Evolutionary conservation across 1,140 invertebrate species (phyloP).

Genomic region (Drosophila grimshawi): DNA sequence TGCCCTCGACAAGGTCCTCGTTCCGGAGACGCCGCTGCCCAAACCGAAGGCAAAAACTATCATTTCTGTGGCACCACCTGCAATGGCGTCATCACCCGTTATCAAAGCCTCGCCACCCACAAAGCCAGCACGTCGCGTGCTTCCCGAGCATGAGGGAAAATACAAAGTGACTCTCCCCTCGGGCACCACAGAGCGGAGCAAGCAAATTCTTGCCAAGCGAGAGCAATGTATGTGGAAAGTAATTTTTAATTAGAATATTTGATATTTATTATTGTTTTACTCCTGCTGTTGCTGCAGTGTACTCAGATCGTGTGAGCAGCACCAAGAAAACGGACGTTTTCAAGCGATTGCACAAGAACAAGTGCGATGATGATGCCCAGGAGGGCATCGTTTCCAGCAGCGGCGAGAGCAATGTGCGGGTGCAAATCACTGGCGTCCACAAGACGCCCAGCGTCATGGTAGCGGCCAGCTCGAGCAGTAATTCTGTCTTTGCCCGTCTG

Average conservation of each 20-base stretch:
- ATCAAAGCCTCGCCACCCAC: conserved; percentile 43
- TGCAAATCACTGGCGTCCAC: conserved; percentile 48
- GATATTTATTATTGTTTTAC: background rate
- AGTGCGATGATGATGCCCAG: conserved; percentile 57
- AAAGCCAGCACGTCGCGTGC: conserved; percentile 84
- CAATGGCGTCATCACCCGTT: background rate
- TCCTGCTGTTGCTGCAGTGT: conserved; percentile 51
- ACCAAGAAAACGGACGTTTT: conserved; percentile 70
- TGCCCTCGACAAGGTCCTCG: conserved; percentile 86
- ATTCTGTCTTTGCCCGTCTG: conserved; percentile 78
- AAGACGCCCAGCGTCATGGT: conserved; percentile 20
- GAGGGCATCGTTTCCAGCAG: conserved; percentile 73
- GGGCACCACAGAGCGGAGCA: conserved; percentile 84
- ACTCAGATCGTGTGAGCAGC: conserved; percentile 76
- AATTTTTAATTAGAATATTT: no score
- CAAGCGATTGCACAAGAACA: conserved; percentile 62
- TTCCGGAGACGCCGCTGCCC: conserved; percentile 80
- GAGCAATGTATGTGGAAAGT: conserved; percentile 67
- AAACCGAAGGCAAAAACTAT: conserved; percentile 32
- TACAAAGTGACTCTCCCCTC: conserved; percentile 85
- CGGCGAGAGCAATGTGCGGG: conserved; percentile 59
- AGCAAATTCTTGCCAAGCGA: conserved; percentile 84
- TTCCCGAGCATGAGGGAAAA: conserved; percentile 85
- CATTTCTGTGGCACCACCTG: background rate
- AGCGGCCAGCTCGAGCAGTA: conserved; percentile 45